Conservation (phyloP, 2,113 vertebrate species). For the Pseudorectes ferrugineus region DNA sequence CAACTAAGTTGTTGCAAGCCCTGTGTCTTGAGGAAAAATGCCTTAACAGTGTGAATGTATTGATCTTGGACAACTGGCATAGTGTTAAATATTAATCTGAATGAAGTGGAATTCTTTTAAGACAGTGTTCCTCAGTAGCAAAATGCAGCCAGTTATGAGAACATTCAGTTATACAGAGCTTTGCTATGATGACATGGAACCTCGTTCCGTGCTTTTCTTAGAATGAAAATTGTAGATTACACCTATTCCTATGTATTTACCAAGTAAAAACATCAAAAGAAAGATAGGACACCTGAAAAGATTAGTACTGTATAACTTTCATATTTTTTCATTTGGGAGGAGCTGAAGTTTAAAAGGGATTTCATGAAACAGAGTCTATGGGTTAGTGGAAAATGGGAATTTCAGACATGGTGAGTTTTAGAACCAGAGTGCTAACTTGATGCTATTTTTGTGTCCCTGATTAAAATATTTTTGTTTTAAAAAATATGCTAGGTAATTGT, state of each 20-base stretch:
- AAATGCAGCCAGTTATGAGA: neutral
- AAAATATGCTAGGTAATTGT: neutral
- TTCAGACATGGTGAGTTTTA: neutral
- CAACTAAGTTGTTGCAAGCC: neutral
- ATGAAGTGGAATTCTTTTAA: neutral
- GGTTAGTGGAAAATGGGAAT: neutral
- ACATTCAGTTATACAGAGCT: neutral
- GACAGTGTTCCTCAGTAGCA: neutral
- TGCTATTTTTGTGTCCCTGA: neutral
- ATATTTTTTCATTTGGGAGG: neutral
- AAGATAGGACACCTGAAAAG: neutral
- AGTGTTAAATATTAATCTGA: neutral
- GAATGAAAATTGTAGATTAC: neutral
- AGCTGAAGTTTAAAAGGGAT: neutral
- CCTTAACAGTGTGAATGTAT: neutral
- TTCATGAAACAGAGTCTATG: neutral
- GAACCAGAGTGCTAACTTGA: neutral
- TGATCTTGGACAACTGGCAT: neutral
- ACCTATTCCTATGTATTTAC: neutral
- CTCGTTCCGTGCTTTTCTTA: neutral
- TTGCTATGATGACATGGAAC: neutral
- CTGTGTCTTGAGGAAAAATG: neutral
- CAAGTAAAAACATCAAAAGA: neutral
- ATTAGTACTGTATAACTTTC: neutral
- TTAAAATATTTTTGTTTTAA: neutral